phyloP scores from a whole-genome alignment of 2,113 vertebrate genomes.

The Podarcis cretensis region DNA sequence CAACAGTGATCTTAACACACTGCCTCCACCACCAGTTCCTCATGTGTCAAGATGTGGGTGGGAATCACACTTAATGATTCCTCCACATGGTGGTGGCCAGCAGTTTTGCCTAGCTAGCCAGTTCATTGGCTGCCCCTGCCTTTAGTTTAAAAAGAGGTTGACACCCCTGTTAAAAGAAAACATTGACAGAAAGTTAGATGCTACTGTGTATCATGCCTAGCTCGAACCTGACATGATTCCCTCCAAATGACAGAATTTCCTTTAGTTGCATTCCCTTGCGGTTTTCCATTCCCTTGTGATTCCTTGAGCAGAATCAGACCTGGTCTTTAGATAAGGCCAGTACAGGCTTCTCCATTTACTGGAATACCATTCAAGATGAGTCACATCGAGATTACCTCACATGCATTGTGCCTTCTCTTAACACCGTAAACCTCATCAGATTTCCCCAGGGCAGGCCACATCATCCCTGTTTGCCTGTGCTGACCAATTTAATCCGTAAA shows the following conservation, averaged over 20 bases:
- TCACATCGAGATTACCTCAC: no score
- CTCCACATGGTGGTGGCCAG: background rate
- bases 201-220: background rate
- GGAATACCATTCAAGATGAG: background rate
- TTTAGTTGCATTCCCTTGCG: background rate
- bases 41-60: background rate
- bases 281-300: background rate
- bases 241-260: background rate
- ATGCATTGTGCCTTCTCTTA: background rate
- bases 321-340: background rate
- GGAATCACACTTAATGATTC: background rate
- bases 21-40: no score
- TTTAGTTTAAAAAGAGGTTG: background rate
- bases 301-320: background rate
- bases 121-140: background rate
- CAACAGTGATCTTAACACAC: no score
- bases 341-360: background rate
- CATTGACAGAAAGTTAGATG: background rate
- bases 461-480: background rate
- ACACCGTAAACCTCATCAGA: background rate
- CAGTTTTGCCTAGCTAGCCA: background rate
- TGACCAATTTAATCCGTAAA: background rate
- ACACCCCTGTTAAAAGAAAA: background rate
- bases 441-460: background rate
- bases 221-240: background rate